These are phyloP conservation scores for Ephestia elutella DNA, from an alignment of 1,140 invertebrate species.

Conservation along the genomic window DNA sequence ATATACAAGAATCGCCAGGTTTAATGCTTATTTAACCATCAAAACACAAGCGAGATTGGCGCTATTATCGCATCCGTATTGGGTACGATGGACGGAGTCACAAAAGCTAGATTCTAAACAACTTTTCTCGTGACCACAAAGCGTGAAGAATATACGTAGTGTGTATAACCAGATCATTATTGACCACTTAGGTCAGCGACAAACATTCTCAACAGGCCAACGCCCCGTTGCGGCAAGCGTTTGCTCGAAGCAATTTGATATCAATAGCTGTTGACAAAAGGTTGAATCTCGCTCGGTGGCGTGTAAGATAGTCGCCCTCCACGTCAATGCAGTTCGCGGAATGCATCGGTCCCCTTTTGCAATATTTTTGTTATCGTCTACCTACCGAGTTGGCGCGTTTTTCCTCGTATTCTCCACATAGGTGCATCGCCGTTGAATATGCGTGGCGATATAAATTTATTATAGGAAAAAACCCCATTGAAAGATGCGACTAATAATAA, in stretches of 20 bases:
- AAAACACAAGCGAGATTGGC: too few species aligned
- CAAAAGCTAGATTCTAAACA: neutral
- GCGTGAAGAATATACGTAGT: constrained; percentile 43
- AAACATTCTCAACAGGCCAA: constrained; percentile 69
- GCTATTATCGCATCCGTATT: too few species aligned
- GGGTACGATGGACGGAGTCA: too few species aligned
- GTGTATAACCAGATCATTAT: constrained; percentile 66
- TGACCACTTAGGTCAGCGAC: constrained; percentile 67
- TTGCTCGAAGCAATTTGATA: constrained; percentile 22
- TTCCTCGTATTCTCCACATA: constrained; percentile 22
- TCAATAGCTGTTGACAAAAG: constrained; percentile 23
- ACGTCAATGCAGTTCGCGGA: constrained; percentile 65
- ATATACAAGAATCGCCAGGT: too few species aligned
- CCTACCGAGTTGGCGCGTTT: constrained; percentile 37
- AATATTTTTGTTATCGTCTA: constrained; percentile 51
- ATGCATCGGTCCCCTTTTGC: constrained; percentile 64
- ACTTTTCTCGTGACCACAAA: constrained; percentile 18
- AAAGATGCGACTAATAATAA: too few species aligned
- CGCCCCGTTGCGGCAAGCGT: constrained; percentile 49
- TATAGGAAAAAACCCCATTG: neutral
- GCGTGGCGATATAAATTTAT: neutral
- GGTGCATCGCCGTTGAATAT: neutral
- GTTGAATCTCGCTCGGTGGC: constrained; percentile 28
- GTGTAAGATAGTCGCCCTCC: constrained; percentile 31
- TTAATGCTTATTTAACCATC: too few species aligned